Percentiles rank a stretch among this genome's conserved stretches.
phyloP scores from a whole-genome alignment of 2,113 vertebrate species.

The Chaetodon trifascialis region DNA sequence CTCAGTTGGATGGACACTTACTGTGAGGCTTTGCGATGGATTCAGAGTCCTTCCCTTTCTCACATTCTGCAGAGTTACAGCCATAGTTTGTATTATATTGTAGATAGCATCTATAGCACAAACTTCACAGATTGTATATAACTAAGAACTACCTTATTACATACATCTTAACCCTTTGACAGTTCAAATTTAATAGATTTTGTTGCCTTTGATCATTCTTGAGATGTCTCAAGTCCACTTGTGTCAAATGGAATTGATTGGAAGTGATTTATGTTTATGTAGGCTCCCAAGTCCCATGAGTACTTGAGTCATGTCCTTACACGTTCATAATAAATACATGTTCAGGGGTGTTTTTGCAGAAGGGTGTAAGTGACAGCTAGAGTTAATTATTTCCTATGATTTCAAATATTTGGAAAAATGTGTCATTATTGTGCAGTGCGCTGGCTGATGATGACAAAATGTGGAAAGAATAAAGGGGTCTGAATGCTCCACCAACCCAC shows the following conservation, averaged over 20 bases:
- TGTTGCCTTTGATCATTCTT: background rate
- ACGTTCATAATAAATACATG: background rate
- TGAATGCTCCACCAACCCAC: background rate
- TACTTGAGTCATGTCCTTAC: background rate
- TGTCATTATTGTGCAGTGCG: background rate
- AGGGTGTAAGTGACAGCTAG: background rate
- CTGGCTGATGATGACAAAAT: background rate
- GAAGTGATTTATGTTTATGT: constrained; percentile 15
- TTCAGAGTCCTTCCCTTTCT: constrained; percentile 2
- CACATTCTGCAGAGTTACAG: constrained; percentile 7
- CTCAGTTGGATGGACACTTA: constrained; percentile 57
- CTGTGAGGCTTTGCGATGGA: constrained; percentile 10
- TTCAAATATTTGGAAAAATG: background rate
- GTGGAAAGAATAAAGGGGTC: background rate
- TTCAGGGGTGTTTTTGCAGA: background rate
- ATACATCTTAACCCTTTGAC: background rate
- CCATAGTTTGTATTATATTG: background rate
- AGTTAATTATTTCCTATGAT: background rate
- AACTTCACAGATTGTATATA: no score
- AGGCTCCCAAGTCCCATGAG: background rate
- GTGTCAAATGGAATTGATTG: constrained; percentile 14
- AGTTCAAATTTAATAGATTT: background rate
- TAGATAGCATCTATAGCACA: no score
- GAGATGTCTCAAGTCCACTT: background rate
- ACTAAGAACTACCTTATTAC: no score